These are phyloP conservation scores for Sander vitreus DNA, from an alignment of 2,113 vertebrate species.

Conservation along the genomic window DNA sequence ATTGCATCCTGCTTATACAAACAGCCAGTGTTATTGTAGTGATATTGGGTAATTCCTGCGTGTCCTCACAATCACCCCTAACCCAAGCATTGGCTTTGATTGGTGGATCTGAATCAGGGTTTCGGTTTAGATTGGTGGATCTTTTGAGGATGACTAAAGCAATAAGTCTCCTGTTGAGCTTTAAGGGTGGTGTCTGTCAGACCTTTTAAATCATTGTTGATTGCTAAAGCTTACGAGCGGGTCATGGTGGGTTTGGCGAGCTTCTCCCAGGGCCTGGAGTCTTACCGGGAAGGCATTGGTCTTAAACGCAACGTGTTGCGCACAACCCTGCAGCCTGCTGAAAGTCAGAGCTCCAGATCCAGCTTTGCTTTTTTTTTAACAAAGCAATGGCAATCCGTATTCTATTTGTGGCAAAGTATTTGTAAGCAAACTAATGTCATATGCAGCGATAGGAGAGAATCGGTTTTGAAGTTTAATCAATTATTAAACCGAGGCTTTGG, in stretches of 20 bases:
- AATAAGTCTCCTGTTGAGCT: slow-evolving; percentile 58
- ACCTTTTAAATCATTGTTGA: slow-evolving; percentile 67
- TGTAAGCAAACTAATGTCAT: slow-evolving; percentile 69
- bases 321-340: slow-evolving; percentile 23
- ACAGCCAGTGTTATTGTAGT: slow-evolving; percentile 48
- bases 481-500: slow-evolving; percentile 68
- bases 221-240: slow-evolving; percentile 57
- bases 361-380: slow-evolving; percentile 30
- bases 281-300: slow-evolving; percentile 34
- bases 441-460: slow-evolving; percentile 46
- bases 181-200: slow-evolving; percentile 63
- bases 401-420: slow-evolving; percentile 72
- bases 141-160: slow-evolving; percentile 57
- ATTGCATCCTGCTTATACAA: slow-evolving; percentile 53
- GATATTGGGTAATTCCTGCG: slow-evolving; percentile 27
- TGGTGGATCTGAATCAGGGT: slow-evolving; percentile 51
- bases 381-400: slow-evolving; percentile 49
- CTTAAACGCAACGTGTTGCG: slow-evolving; percentile 26
- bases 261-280: slow-evolving; percentile 37
- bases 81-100: slow-evolving; percentile 43
- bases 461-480: slow-evolving; percentile 70
- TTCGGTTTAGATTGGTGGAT: slow-evolving; percentile 66
- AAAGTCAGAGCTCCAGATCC: slow-evolving; percentile 55
- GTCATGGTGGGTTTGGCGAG: slow-evolving; percentile 62
- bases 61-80: slow-evolving; percentile 59